Conservation (phyloP, 53 echinoderm and acorn worm genomes). For the Hippasteria phrygiana region DNA sequence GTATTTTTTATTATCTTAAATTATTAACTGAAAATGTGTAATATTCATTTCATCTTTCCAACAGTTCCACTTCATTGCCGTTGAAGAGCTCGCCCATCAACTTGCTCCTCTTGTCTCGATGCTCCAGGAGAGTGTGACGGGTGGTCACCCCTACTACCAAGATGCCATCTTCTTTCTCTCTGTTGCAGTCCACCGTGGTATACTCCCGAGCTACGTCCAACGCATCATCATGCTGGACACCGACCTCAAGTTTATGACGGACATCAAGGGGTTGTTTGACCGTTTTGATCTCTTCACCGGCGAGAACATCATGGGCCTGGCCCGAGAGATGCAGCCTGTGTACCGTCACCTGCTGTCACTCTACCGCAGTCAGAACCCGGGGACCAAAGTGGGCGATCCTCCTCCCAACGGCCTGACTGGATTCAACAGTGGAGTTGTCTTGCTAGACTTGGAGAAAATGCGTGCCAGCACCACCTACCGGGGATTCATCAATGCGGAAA, state of each 20-base stretch:
- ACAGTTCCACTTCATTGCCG: slow-evolving; percentile 74
- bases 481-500: slow-evolving; percentile 47
- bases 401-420: slow-evolving; percentile 93
- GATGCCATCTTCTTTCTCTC: slow-evolving; percentile 98
- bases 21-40: background rate
- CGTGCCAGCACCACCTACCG: slow-evolving; percentile 68
- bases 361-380: slow-evolving; percentile 83
- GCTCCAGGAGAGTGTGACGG: slow-evolving; percentile 79
- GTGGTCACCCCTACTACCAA: slow-evolving; percentile 90
- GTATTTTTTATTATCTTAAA: too few species aligned
- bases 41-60: background rate
- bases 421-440: slow-evolving; percentile 95
- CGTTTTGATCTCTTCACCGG: slow-evolving; percentile 77
- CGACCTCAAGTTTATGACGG: slow-evolving; percentile 91
- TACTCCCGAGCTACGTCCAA: slow-evolving; percentile 85
- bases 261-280: slow-evolving; percentile 85
- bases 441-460: slow-evolving; percentile 82
- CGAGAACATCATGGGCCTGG: slow-evolving; percentile 87
- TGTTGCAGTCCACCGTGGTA: slow-evolving; percentile 79
- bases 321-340: slow-evolving; percentile 95
- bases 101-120: slow-evolving; percentile 78
- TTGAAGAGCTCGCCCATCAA: slow-evolving; percentile 81
- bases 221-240: slow-evolving; percentile 87
- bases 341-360: slow-evolving; percentile 93
- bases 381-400: slow-evolving; percentile 88